These are phyloP conservation scores for Phragmatobia fuliginosa DNA, from an alignment of 2,888 invertebrate species.

Conservation along the genomic window DNA sequence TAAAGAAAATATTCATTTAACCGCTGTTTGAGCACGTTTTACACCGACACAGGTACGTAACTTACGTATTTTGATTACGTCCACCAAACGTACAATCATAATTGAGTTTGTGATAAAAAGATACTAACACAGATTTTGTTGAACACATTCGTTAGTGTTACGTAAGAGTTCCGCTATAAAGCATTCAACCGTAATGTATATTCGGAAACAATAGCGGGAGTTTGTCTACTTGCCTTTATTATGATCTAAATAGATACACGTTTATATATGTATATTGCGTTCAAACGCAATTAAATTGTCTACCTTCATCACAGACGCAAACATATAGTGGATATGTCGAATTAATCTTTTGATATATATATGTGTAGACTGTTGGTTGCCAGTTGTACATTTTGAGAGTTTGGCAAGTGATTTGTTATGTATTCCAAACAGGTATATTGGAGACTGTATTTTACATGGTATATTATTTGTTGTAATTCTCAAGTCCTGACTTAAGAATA, in stretches of 20 bases:
- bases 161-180: constrained; percentile 40
- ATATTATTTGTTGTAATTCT: not conserved
- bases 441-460: too few relatives aligned
- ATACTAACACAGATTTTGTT: constrained; percentile 6
- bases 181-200: constrained; percentile 38
- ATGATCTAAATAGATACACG: constrained; percentile 6
- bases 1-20: not conserved
- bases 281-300: not conserved
- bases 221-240: constrained; percentile 26
- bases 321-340: not conserved
- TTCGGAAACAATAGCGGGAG: constrained; percentile 62
- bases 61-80: constrained; percentile 2
- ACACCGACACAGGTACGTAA: not conserved
- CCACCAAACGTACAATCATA: constrained; percentile 6
- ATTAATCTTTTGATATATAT: not conserved
- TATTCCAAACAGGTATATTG: too few relatives aligned
- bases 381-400: too few relatives aligned
- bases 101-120: constrained; percentile 16
- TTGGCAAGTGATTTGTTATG: too few relatives aligned
- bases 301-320: not conserved
- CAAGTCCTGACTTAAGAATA: not conserved
- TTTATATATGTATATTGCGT: not conserved
- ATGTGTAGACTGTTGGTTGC: not conserved
- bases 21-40: not conserved
- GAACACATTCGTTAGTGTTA: constrained; percentile 35